Percentiles rank a stretch among this genome's conserved stretches.
Conservation (phyloP, 1,140 invertebrate genomes). For the Drosophila pandora region DNA sequence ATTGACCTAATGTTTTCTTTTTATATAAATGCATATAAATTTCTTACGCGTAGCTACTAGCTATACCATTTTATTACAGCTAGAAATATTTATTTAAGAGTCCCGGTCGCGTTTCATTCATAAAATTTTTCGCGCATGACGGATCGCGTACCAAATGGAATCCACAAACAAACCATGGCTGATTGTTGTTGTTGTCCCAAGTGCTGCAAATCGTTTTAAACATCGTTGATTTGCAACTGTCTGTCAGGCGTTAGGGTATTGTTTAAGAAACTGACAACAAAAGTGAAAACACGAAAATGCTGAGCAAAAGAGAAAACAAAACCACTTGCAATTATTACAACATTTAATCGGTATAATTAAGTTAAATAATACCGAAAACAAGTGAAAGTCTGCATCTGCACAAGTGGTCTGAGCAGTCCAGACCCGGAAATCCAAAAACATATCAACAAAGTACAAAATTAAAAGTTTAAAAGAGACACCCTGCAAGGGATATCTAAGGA, state of each 20-base stretch:
- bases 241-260: constrained; percentile 33
- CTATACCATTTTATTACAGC: not conserved
- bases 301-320: constrained; percentile 36
- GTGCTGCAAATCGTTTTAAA: not conserved
- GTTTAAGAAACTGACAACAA: constrained; percentile 34
- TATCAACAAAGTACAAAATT: not conserved
- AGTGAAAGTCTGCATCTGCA: constrained; percentile 14
- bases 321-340: constrained; percentile 20
- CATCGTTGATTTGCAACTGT: constrained; percentile 8
- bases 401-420: not conserved
- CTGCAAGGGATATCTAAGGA: not conserved
- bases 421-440: not conserved
- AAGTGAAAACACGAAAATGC: constrained; percentile 61
- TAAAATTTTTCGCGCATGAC: constrained; percentile 51
- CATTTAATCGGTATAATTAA: not conserved
- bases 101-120: constrained; percentile 62
- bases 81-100: constrained; percentile 3
- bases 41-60: constrained; percentile 9
- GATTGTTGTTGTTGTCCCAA: constrained; percentile 39
- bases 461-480: not conserved
- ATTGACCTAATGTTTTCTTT: not conserved
- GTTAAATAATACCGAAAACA: constrained; percentile 15
- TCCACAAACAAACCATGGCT: constrained; percentile 68
- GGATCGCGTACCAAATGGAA: constrained; percentile 35
- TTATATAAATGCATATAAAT: constrained; percentile 9